A percentile compares a stretch with the other conserved stretches of the same genome.
phyloP scores from a whole-genome alignment of 2,888 invertebrate genomes.

The Clanis bilineata region DNA sequence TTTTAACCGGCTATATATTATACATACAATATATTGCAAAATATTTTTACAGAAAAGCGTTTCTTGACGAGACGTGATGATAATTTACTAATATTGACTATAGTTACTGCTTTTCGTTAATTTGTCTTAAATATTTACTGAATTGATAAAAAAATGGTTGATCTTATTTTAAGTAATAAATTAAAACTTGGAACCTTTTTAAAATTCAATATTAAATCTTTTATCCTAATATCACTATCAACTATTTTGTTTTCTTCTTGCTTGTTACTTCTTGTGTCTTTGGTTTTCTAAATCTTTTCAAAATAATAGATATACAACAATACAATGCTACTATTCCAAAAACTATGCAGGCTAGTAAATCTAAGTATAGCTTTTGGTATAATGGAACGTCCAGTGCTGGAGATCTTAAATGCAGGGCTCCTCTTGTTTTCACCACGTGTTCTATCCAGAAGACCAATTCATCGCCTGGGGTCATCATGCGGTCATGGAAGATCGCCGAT shows the following conservation, averaged over 20 bases:
- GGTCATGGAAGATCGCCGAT: slow-evolving; percentile 53
- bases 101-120: no score
- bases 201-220: no score
- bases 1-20: no score
- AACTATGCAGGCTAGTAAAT: slow-evolving; percentile 26
- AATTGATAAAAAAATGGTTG: no score
- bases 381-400: slow-evolving; percentile 43
- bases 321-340: not conserved
- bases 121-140: no score
- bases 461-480: slow-evolving; percentile 80
- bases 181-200: no score
- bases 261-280: not conserved
- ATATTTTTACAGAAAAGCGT: no score
- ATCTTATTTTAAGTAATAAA: no score
- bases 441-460: slow-evolving; percentile 86
- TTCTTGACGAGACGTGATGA: no score
- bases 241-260: not conserved
- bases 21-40: no score
- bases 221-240: no score
- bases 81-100: no score
- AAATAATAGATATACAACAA: not conserved
- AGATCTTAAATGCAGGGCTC: slow-evolving; percentile 75
- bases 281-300: not conserved
- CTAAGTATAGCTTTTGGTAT: slow-evolving; percentile 59
- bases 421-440: slow-evolving; percentile 81